Evolutionary conservation across 64 coral and sea anemone genomes (phyloP).

Genomic region (Porites australiensis): DNA sequence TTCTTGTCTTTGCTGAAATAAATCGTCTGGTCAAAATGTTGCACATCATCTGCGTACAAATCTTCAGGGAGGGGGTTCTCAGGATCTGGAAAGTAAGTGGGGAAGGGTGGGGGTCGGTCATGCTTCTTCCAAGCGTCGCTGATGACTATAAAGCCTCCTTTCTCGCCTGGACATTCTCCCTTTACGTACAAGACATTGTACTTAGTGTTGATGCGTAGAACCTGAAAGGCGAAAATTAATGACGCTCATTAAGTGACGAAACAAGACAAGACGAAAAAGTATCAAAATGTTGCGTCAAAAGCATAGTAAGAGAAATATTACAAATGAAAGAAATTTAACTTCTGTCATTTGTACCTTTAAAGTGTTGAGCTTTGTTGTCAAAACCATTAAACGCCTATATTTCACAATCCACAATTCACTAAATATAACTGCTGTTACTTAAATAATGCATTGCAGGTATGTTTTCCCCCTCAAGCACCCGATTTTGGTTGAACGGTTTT

Average conservation of each 20-base stretch:
- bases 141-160: slow-evolving; percentile 84
- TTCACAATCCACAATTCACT: no score
- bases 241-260: no score
- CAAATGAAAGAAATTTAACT: no score
- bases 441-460: not conserved
- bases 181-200: slow-evolving; percentile 95
- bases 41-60: slow-evolving; percentile 86
- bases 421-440: not conserved
- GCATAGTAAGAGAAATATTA: not conserved
- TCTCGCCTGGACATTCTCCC: slow-evolving; percentile 88
- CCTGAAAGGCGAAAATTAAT: slow-evolving; percentile 28
- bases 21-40: slow-evolving; percentile 74
- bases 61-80: slow-evolving; percentile 83
- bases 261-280: no score
- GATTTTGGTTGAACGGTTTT: no score
- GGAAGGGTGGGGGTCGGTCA: slow-evolving; percentile 83
- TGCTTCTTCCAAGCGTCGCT: slow-evolving; percentile 83
- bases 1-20: slow-evolving; percentile 38
- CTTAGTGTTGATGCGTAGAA: slow-evolving; percentile 95
- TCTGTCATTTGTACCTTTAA: not conserved
- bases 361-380: no score
- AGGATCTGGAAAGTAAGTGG: slow-evolving; percentile 86
- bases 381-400: no score
- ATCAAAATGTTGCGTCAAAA: not conserved
- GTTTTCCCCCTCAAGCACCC: no score